These are phyloP conservation scores for Notocelia uddmanniana DNA, from an alignment of 2,888 invertebrate genomes.

Conservation along the genomic window DNA sequence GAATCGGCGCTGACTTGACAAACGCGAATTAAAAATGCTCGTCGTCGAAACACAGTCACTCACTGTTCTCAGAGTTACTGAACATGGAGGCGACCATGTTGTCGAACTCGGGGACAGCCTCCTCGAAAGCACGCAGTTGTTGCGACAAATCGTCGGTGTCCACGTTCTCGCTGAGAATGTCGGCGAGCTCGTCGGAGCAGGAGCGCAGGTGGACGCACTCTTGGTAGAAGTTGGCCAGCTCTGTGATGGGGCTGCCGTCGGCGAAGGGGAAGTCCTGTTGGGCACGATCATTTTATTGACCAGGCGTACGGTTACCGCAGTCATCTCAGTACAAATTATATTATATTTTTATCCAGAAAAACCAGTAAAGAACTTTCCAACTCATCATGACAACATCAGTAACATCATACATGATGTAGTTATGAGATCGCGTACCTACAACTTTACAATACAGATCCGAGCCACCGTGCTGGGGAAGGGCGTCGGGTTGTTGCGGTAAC, in stretches of 20 bases:
- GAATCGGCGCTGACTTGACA: neutral
- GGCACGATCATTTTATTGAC: neutral
- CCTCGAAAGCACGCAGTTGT: constrained; percentile 91
- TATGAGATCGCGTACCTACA: too few species aligned
- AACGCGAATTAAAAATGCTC: neutral
- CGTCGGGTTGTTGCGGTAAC: too few species aligned
- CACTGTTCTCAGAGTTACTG: constrained; percentile 72
- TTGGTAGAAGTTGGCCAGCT: constrained; percentile 91
- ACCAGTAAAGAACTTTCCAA: too few species aligned
- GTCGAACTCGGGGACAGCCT: constrained; percentile 91
- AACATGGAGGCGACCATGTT: constrained; percentile 90
- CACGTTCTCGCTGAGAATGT: constrained; percentile 58
- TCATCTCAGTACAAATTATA: too few species aligned
- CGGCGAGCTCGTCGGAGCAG: constrained; percentile 69
- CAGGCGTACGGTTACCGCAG: too few species aligned
- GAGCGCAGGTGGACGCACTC: constrained; percentile 90
- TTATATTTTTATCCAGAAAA: too few species aligned
- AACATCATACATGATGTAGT: too few species aligned
- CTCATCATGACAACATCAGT: too few species aligned
- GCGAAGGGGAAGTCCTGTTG: constrained; percentile 93
- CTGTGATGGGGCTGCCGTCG: constrained; percentile 89
- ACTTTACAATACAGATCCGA: too few species aligned
- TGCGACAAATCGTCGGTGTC: constrained; percentile 87
- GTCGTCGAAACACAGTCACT: constrained; percentile 13
- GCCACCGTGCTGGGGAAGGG: too few species aligned